A percentile compares a stretch with the other conserved stretches of the same genome.
These are phyloP conservation scores for Caenorhabditis afra DNA, from an alignment of 2,888 invertebrate species.

Conservation along the genomic window DNA sequence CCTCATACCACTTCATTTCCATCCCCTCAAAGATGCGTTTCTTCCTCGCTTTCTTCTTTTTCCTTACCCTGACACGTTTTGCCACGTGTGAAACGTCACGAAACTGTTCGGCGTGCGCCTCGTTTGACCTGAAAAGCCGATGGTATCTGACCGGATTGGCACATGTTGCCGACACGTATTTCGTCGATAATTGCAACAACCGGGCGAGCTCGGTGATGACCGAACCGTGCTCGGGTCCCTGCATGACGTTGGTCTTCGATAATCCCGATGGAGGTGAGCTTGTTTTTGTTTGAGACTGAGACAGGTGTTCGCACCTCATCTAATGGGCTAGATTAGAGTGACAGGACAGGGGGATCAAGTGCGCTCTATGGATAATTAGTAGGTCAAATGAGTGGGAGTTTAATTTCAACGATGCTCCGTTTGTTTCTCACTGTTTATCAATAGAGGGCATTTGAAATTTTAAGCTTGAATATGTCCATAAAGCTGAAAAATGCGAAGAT, in stretches of 20 bases:
- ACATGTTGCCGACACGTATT: conserved; percentile 45
- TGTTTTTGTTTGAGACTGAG: too few species aligned
- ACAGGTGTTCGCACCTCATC: too few species aligned
- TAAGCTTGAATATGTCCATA: too few species aligned
- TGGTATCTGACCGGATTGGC: conserved; percentile 69
- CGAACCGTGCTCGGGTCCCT: conserved; percentile 66
- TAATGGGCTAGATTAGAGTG: too few species aligned
- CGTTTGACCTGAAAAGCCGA: conserved; percentile 38
- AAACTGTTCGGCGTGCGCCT: conserved; percentile 41
- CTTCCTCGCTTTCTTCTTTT: not conserved
- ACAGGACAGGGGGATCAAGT: too few species aligned
- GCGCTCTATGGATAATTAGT: too few species aligned
- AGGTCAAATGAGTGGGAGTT: too few species aligned
- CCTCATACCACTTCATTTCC: conserved; percentile 18
- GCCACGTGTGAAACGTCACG: conserved; percentile 13
- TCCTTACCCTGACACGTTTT: not conserved
- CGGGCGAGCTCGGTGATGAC: not conserved
- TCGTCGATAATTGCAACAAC: conserved; percentile 18
- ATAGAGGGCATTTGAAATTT: too few species aligned
- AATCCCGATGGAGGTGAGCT: conserved; percentile 58
- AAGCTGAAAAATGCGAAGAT: too few species aligned
- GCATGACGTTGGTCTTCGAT: conserved; percentile 63
- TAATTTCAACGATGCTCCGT: conserved; percentile 1
- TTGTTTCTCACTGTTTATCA: too few species aligned
- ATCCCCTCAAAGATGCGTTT: not conserved